phyloP scores from a whole-genome alignment of 2,888 invertebrate species.

The Smittia aterrima region DNA sequence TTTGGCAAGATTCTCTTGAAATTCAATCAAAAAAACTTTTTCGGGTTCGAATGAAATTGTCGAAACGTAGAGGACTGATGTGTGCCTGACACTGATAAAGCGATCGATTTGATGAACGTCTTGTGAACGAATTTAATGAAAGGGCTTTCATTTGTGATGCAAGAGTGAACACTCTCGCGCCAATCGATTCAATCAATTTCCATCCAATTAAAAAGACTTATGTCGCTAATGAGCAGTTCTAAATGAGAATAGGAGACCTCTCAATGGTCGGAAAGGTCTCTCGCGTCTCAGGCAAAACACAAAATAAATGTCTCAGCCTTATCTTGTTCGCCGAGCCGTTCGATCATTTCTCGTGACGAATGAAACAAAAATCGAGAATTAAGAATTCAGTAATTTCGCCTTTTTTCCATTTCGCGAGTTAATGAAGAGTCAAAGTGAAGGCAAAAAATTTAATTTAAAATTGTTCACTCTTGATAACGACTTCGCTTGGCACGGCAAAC shows the following conservation, averaged over 20 bases:
- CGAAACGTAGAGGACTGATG: no score
- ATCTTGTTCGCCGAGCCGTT: conserved; percentile 25
- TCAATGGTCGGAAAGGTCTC: conserved; percentile 16
- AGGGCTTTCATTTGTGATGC: no score
- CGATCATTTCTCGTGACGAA: conserved; percentile 39
- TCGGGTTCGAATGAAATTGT: no score
- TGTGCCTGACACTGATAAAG: not conserved
- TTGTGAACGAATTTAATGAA: not conserved
- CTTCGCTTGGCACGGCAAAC: not conserved
- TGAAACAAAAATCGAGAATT: conserved; percentile 5
- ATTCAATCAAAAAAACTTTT: no score
- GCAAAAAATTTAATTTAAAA: conserved; percentile 31
- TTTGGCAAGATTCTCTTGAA: no score
- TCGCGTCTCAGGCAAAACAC: not conserved
- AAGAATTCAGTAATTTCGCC: conserved; percentile 18
- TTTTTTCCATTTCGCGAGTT: not conserved
- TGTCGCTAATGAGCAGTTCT: not conserved
- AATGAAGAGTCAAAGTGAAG: conserved; percentile 28
- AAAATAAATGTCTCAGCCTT: conserved; percentile 9
- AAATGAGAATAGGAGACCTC: conserved; percentile 2
- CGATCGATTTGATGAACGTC: not conserved
- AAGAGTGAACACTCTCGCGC: not conserved
- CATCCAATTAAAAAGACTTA: not conserved
- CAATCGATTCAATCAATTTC: not conserved
- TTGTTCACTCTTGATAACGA: conserved; percentile 21